Evolutionary conservation across 1,140 invertebrate genomes (phyloP).

Genomic region (Lysiphlebus fabarum): DNA sequence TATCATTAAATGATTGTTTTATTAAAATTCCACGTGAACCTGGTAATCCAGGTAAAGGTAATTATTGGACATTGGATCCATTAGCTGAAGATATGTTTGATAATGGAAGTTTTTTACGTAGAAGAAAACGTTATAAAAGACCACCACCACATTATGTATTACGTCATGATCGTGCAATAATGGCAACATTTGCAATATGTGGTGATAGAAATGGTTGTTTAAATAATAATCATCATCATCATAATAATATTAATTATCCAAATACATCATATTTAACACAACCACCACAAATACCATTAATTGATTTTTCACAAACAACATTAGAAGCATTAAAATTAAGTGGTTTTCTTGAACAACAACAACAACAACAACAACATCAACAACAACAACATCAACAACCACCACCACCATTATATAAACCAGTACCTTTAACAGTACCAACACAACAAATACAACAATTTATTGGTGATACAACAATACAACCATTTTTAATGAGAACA

Average conservation of each 20-base stretch:
- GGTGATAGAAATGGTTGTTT: slow-evolving; percentile 24
- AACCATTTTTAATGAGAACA: slow-evolving; percentile 3
- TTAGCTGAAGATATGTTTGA: slow-evolving; percentile 99
- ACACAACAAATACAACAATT: not conserved
- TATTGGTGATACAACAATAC: slow-evolving; percentile 2
- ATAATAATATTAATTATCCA: slow-evolving; percentile 17
- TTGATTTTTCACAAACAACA: slow-evolving; percentile 55
- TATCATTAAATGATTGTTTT: slow-evolving; percentile 98
- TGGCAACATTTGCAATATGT: slow-evolving; percentile 53
- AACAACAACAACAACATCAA: slow-evolving; percentile 44
- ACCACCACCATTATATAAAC: slow-evolving; percentile 8
- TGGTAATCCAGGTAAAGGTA: slow-evolving; percentile 97
- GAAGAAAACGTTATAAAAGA: slow-evolving; percentile 93
- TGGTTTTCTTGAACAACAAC: slow-evolving; percentile 44
- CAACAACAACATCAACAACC: slow-evolving; percentile 31
- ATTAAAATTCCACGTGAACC: slow-evolving; percentile 97
- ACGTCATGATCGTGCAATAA: slow-evolving; percentile 49
- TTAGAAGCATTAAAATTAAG: slow-evolving; percentile 53
- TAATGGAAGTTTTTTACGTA: slow-evolving; percentile 93
- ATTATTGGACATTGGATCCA: slow-evolving; percentile 98
- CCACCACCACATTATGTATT: slow-evolving; percentile 64
- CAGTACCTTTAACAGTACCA: slow-evolving; percentile 15
- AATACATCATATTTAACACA: slow-evolving; percentile 48
- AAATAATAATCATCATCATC: slow-evolving; percentile 37
- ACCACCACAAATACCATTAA: slow-evolving; percentile 48